Conservation (phyloP, 2,113 vertebrate species). For the Apodemus sylvaticus region DNA sequence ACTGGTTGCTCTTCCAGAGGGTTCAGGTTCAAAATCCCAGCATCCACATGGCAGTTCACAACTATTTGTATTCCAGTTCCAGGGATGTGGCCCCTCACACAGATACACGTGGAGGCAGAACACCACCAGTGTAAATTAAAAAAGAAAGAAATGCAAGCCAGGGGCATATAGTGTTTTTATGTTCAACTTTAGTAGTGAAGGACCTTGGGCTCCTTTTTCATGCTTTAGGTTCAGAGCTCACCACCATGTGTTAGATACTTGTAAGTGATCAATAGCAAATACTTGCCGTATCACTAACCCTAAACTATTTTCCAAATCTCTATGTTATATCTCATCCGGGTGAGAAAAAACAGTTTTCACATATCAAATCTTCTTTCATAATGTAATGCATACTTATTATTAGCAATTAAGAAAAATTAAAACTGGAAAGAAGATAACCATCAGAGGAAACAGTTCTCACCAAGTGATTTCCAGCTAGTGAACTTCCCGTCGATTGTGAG, state of each 20-base stretch:
- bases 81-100: too few species aligned
- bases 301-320: conserved; percentile 3
- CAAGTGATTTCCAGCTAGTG: conserved; percentile 1
- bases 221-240: background rate
- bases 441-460: conserved; percentile 47
- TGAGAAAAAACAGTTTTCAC: conserved; percentile 44
- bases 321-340: background rate
- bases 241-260: conserved; percentile 43
- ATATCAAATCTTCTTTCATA: conserved; percentile 25
- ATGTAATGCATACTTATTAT: background rate
- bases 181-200: background rate
- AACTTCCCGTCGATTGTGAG: background rate
- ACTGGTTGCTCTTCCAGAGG: too few species aligned
- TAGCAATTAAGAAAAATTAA: conserved; percentile 41
- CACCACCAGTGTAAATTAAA: too few species aligned
- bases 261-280: conserved; percentile 23
- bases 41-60: too few species aligned
- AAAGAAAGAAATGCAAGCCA: background rate
- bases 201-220: background rate
- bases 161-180: background rate
- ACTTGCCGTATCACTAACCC: background rate
- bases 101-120: too few species aligned
- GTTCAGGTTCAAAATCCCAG: too few species aligned
- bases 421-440: conserved; percentile 50
- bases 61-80: too few species aligned